Percentiles rank a stretch among this genome's conserved stretches.
phyloP scores from a whole-genome alignment of 1,140 invertebrate species.

The Episyrphus balteatus region DNA sequence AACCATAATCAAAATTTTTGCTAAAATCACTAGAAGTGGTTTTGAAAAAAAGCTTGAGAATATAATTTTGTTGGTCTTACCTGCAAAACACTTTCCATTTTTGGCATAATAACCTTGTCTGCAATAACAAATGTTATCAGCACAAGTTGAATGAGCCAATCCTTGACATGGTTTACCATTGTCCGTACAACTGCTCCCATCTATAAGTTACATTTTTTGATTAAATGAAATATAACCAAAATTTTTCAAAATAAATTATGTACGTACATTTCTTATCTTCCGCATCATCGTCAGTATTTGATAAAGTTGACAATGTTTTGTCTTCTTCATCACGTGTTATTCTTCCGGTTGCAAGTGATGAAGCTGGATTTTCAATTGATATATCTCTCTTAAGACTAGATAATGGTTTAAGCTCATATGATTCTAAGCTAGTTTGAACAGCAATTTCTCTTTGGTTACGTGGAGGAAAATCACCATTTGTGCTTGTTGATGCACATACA shows the following conservation, averaged over 20 bases:
- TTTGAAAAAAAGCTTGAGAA: no score
- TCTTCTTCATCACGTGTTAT: conserved; percentile 29
- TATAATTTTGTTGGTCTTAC: no score
- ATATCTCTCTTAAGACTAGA: conserved; percentile 17
- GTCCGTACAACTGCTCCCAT: conserved; percentile 26
- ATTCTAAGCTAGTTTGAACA: conserved; percentile 30
- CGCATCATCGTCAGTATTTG: conserved; percentile 28
- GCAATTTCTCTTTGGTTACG: conserved; percentile 27
- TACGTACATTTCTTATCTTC: conserved; percentile 28
- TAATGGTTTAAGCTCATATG: conserved; percentile 24
- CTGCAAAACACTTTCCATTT: conserved; percentile 33
- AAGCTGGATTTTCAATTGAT: conserved; percentile 14
- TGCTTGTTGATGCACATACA: conserved; percentile 11
- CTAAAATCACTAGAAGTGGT: no score
- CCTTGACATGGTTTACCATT: conserved; percentile 26
- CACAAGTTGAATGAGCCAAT: conserved; percentile 26
- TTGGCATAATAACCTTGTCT: conserved; percentile 24
- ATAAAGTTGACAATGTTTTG: conserved; percentile 30
- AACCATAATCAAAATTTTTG: no score
- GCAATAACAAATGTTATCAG: conserved; percentile 25
- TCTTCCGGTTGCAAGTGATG: conserved; percentile 17
- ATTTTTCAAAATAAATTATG: not conserved
- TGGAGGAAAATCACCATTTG: conserved; percentile 2
- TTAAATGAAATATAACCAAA: conserved; percentile 1
- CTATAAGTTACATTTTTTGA: conserved; percentile 7